These are phyloP conservation scores for Gymnorhina tibicen DNA, from an alignment of 2,113 vertebrate genomes.

Conservation along the genomic window DNA sequence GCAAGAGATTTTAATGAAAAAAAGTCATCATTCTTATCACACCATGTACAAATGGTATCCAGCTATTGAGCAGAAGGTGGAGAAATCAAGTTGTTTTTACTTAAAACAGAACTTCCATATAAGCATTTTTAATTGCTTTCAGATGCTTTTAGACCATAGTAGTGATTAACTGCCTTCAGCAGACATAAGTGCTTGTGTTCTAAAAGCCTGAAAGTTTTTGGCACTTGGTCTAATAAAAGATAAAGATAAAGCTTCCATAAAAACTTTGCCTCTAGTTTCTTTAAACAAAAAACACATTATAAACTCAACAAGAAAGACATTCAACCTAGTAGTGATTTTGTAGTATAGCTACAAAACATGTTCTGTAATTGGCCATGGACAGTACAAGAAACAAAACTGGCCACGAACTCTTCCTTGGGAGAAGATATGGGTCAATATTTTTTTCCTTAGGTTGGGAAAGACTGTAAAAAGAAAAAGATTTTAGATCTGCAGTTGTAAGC, in stretches of 20 bases:
- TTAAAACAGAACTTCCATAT: not conserved
- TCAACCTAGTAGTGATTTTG: not conserved
- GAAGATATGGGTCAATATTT: fast-evolving
- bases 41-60: not conserved
- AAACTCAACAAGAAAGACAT: not conserved
- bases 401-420: not conserved
- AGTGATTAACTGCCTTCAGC: not conserved
- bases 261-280: not conserved
- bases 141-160: not conserved
- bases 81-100: not conserved
- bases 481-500: not conserved
- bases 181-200: not conserved
- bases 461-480: not conserved
- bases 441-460: not conserved
- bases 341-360: not conserved
- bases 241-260: not conserved
- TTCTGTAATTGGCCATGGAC: not conserved
- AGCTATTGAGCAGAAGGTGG: not conserved
- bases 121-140: conserved; percentile 26
- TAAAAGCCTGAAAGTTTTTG: not conserved
- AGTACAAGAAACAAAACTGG: not conserved
- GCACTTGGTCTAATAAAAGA: not conserved
- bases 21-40: not conserved
- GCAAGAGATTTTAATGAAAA: not conserved
- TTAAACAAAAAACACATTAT: not conserved